phyloP scores from a whole-genome alignment of 1,140 invertebrate species.

The Penaeus indicus region DNA sequence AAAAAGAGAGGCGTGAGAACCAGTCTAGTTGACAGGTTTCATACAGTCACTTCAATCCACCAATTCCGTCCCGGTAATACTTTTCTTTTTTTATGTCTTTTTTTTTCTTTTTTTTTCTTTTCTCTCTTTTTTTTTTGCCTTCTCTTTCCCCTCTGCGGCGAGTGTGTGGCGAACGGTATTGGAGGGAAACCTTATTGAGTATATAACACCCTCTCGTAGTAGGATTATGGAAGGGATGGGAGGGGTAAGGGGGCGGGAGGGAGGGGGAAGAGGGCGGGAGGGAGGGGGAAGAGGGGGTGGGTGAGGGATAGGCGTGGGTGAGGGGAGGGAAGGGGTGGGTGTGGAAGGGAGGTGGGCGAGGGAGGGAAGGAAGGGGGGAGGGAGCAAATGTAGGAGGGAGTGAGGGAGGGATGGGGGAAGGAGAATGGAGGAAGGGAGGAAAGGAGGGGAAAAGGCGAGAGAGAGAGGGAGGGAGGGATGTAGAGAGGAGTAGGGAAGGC shows the following conservation, averaged over 20 bases:
- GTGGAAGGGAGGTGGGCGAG: background rate
- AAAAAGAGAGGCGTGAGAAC: too few species aligned
- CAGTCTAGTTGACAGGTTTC: too few species aligned
- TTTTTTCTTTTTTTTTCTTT: too few species aligned
- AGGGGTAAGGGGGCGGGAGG: background rate
- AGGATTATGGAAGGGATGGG: background rate
- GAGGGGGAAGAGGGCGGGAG: background rate
- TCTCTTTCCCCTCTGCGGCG: too few species aligned
- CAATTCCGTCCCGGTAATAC: too few species aligned
- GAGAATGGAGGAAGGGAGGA: background rate
- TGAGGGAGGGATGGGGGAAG: background rate
- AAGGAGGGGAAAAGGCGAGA: background rate
- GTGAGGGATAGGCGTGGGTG: background rate
- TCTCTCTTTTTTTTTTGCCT: too few species aligned
- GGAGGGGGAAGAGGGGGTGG: background rate
- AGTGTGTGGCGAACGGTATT: too few species aligned
- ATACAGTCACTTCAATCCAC: too few species aligned
- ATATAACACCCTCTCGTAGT: too few species aligned
- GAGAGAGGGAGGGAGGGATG: background rate
- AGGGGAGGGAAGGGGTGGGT: background rate
- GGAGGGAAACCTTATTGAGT: too few species aligned
- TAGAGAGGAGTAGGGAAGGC: background rate
- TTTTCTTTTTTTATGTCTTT: too few species aligned
- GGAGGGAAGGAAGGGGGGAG: background rate
- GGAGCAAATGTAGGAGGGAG: slow-evolving; percentile 3